Base-by-base conservation (phyloP, 2,113 vertebrate species). In the Lipophrys pholis region DNA sequence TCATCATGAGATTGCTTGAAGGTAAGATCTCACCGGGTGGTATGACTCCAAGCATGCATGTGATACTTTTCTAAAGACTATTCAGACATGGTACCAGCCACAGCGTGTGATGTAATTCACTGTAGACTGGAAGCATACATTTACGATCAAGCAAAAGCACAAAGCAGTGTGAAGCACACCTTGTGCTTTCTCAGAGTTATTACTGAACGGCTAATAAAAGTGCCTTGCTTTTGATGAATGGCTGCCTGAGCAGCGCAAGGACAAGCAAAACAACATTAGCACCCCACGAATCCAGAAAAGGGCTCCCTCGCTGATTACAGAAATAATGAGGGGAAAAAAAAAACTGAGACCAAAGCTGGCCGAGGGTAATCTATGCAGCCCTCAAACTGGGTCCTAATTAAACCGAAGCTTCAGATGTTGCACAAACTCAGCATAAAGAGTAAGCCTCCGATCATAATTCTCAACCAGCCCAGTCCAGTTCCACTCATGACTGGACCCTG, bases 341-440 rank as follows among this genome's bases (percentile, higher is more conserved):
- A 56, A 21, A 41, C 39, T 39, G 15, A 46, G 69, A 55, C 60
- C 54, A 71, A 76, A 77, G 60, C 7, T 35, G 43, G 71, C 63
- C 0, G 30, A 73, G 64, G 40, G 51, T 73, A 76, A 86, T 80
- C 77, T 59, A 71, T 71, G 80, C 78, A 62, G 78, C 74, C 68
- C 63, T 80, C 72, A 77, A 87, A 83, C 77, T 69, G 61, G 38
- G 6, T 52, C 62, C 68, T 85, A 74, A 86, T 85, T 85, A 88
- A 85, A 85, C 69, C 21, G 1, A 52, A 66, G 45, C 59, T 62
- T 82, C 59, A 50, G 73, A 76, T 56, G 68, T 46, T 68, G 51
- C 40, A 69, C 55, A 60, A 71, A 69, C 78, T 76, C 51, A 74
- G 80, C 78, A 76, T 59, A 67, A 78, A 84, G 79, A 17, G 52